Evolutionary conservation across 1,140 invertebrate genomes (phyloP), one percentile per base, ranked within the genome.

Genomic region (Penaeus vannamei): DNA sequence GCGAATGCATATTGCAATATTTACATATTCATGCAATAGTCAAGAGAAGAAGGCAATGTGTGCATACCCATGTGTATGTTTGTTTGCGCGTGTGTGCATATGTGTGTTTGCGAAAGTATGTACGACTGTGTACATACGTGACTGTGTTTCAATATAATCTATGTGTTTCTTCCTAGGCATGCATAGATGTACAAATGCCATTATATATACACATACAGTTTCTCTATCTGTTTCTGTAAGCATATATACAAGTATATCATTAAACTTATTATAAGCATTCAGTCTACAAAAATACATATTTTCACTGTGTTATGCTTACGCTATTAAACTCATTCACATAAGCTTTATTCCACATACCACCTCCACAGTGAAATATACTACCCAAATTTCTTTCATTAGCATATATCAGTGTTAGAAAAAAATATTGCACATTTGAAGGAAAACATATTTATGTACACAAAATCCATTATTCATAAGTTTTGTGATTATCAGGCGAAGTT

Each of bases 201-300:
- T 23, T 79, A 79, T 79, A 79, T 79, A 46, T 79, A 32, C 42
- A 32, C 42, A 46, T 79, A 79, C 42, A 46, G 42, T 79, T 23
- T 14, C 23, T 79, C 42, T 46, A 32, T 20, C 22, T 79, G 8
- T 79, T 23, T 79, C 22, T 79, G 22, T 29, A 46, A 32, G 42
- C 42, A 46, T 79, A 32, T 79, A 46, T 79, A 46, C 42, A 79
- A 36, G 32, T 42, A 12, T 17, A 80, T n/a, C n/a, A 14, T 19
- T 46, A 80, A 36, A 42, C 32, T n/a, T 32, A 29, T 19, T 76
- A 10, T 26, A 76, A 76, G 20, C 29, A 20, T 72, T 72, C 22
- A 53, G 53, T 53, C 53, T 53, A 7, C 10, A 53, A 53, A 53
- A 53, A 53, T 53, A 53, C 53, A 53, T 53, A 53, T 53, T 10